Evolutionary conservation across 2,797 vertebrate species (phyloP).

Genomic region (Enteromius paludinosus): DNA sequence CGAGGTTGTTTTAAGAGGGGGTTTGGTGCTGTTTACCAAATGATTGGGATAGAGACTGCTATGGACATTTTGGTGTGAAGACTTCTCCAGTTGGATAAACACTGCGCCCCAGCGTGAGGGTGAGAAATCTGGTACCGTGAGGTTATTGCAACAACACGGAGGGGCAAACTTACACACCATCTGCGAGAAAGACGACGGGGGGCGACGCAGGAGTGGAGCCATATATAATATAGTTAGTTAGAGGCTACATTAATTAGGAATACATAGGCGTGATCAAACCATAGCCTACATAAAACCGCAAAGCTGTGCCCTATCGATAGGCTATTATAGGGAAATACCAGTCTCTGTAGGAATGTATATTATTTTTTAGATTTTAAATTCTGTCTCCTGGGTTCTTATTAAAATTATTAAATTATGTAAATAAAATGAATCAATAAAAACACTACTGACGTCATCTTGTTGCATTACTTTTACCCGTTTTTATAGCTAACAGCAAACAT

Average conservation of each 20-base stretch:
- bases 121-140: conserved; percentile 71
- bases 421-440: not conserved
- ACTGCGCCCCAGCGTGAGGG: conserved; percentile 68
- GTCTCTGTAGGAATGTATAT: not conserved
- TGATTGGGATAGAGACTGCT: conserved; percentile 46
- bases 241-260: not conserved
- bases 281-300: not conserved
- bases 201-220: conserved; percentile 51
- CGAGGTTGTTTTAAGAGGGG: conserved; percentile 36
- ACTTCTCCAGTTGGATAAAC: conserved; percentile 82
- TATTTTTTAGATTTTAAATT: not conserved
- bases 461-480: not conserved
- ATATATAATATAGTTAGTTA: conserved; percentile 57
- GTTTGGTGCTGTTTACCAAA: conserved; percentile 50
- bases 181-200: conserved; percentile 74
- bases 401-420: not conserved
- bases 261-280: not conserved
- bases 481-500: not conserved
- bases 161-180: conserved; percentile 80
- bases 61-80: conserved; percentile 74
- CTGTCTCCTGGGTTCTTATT: not conserved
- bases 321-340: not conserved
- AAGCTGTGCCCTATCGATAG: not conserved
- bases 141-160: conserved; percentile 81
- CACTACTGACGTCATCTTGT: too few species aligned